Percentiles rank a stretch among this genome's conserved stretches.
phyloP scores from a whole-genome alignment of 2,797 vertebrate genomes.

The Trematomus bernacchii region DNA sequence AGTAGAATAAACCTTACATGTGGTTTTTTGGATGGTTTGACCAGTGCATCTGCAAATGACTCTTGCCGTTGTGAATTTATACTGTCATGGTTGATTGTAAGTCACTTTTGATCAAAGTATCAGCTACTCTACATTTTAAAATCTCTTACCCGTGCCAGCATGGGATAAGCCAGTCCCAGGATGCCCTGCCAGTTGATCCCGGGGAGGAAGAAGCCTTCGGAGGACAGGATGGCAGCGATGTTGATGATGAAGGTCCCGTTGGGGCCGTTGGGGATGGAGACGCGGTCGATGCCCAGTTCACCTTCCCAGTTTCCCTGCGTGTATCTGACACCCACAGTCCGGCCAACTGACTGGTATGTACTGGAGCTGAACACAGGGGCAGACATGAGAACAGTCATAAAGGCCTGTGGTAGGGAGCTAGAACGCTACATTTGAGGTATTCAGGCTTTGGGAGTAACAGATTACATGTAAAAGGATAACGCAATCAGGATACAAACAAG shows the following conservation, averaged over 20 bases:
- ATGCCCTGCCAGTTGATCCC: conserved; percentile 97
- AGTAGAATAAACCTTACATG: no score
- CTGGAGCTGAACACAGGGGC: conserved; percentile 85
- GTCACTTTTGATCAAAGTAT: no score
- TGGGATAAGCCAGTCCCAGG: conserved; percentile 93
- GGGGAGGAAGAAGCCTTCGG: conserved; percentile 94
- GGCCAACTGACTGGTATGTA: conserved; percentile 84
- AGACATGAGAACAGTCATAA: not conserved
- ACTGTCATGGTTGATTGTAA: no score
- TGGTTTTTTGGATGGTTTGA: no score
- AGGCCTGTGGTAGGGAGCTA: not conserved
- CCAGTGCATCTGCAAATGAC: no score
- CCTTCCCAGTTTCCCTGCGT: conserved; percentile 98
- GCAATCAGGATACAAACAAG: no score
- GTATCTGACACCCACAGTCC: conserved; percentile 91
- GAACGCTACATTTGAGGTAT: not conserved
- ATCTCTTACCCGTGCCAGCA: conserved; percentile 90
- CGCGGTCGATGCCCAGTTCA: conserved; percentile 88
- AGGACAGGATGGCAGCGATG: conserved; percentile 92
- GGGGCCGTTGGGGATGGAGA: conserved; percentile 90
- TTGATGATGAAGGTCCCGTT: conserved; percentile 88
- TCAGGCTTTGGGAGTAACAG: no score
- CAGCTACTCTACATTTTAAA: not conserved
- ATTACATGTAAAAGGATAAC: no score
- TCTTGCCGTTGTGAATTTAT: no score